phyloP scores from a whole-genome alignment of 1,140 invertebrate genomes.

The Ruditapes philippinarum region DNA sequence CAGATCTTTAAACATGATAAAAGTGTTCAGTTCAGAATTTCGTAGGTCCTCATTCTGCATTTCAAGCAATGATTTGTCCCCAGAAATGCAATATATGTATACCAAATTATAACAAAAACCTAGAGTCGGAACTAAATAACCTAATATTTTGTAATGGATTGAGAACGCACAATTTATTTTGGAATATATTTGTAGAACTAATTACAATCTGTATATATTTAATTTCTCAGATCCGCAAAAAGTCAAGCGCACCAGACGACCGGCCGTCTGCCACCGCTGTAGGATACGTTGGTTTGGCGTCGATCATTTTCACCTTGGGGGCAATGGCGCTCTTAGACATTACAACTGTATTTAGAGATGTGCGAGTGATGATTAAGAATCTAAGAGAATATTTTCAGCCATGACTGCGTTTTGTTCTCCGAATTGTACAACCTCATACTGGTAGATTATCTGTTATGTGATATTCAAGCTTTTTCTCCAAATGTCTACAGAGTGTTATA shows the following conservation, averaged over 20 bases:
- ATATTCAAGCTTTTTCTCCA: too few relatives aligned
- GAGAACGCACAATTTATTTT: too few relatives aligned
- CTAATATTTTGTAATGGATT: too few relatives aligned
- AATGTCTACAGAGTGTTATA: too few relatives aligned
- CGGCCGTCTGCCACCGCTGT: slow-evolving; percentile 56
- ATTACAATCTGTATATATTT: neutral
- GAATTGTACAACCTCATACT: neutral
- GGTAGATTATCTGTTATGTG: neutral
- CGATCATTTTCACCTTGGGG: neutral
- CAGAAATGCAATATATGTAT: too few relatives aligned
- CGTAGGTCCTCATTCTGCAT: too few relatives aligned
- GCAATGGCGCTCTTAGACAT: slow-evolving; percentile 47
- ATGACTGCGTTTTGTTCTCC: neutral
- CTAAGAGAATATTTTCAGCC: neutral
- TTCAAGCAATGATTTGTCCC: too few relatives aligned
- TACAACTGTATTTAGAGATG: slow-evolving; percentile 19
- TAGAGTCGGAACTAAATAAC: too few relatives aligned
- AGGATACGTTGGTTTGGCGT: slow-evolving; percentile 51
- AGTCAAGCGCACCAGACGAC: slow-evolving; percentile 45
- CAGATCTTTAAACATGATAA: too few relatives aligned
- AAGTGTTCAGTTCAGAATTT: too few relatives aligned
- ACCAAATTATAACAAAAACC: too few relatives aligned
- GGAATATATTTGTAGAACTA: too few relatives aligned
- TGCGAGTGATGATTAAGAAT: neutral
- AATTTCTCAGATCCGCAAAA: slow-evolving; percentile 40